Conservation (phyloP, 1,140 invertebrate species). For the Zaprionus inermis region DNA sequence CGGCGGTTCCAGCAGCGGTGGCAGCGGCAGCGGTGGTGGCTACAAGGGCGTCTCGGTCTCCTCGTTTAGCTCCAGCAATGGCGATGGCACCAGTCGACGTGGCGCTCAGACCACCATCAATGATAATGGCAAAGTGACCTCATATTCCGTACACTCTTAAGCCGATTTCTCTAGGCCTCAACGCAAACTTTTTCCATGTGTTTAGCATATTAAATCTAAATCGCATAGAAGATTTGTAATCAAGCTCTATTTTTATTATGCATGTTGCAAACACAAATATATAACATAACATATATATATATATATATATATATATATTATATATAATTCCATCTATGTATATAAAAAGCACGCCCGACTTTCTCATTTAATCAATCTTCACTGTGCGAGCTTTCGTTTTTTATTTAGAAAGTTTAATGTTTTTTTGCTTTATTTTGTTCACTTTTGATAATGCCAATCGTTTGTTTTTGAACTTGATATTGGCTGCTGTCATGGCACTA, state of each 20-base stretch:
- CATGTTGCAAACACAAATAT: constrained; percentile 28
- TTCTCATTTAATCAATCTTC: constrained; percentile 23
- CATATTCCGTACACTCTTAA: constrained; percentile 85
- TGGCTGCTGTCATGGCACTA: constrained; percentile 18
- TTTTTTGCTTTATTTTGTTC: background rate
- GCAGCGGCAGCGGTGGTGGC: constrained; percentile 83
- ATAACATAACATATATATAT: constrained; percentile 5
- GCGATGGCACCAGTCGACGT: constrained; percentile 86
- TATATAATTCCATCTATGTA: constrained; percentile 2
- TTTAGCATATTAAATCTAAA: constrained; percentile 19
- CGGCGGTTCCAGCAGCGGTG: constrained; percentile 68
- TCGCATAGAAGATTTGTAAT: constrained; percentile 7
- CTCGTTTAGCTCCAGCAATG: constrained; percentile 87
- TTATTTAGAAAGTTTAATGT: constrained; percentile 62
- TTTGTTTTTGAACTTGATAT: constrained; percentile 61
- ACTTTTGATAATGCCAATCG: constrained; percentile 8
- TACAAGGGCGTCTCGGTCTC: constrained; percentile 87
- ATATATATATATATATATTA: background rate
- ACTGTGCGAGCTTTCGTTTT: constrained; percentile 54
- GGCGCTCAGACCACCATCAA: constrained; percentile 88
- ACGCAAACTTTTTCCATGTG: constrained; percentile 1
- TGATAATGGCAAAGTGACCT: constrained; percentile 89
- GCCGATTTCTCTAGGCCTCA: background rate
- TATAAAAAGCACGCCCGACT: constrained; percentile 1
- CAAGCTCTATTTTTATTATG: constrained; percentile 50